Conservation (phyloP, 2,888 invertebrate genomes). For the Chloroclystis v-ata region DNA sequence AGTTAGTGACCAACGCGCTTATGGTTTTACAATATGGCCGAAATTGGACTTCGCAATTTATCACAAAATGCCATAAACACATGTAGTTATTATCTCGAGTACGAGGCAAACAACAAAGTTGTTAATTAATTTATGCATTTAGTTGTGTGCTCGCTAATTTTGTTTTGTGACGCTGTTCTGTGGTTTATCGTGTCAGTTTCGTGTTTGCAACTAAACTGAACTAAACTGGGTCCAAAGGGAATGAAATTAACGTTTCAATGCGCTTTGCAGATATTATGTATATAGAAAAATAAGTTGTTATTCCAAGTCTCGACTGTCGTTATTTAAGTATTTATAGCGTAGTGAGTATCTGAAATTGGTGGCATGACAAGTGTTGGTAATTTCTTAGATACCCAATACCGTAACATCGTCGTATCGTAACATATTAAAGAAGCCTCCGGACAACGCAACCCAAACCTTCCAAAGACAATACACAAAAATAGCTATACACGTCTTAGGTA, state of each 20-base stretch:
- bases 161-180: constrained; percentile 15
- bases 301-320: too few species aligned
- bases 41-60: not conserved
- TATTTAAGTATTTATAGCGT: too few species aligned
- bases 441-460: too few species aligned
- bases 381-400: too few species aligned
- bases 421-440: too few species aligned
- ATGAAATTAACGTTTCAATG: not conserved
- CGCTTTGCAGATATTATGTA: too few species aligned
- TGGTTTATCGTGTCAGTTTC: constrained; percentile 18
- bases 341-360: too few species aligned
- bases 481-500: not conserved
- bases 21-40: not conserved
- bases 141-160: constrained; percentile 28
- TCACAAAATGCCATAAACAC: too few species aligned
- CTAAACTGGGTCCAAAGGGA: not conserved
- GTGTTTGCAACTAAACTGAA: not conserved
- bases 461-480: not conserved
- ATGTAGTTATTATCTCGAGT: constrained; percentile 9
- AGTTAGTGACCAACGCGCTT: not conserved
- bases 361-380: too few species aligned
- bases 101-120: constrained; percentile 22
- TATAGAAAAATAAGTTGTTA: too few species aligned
- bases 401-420: too few species aligned
- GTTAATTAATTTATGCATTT: constrained; percentile 36